Evolutionary conservation across 2,888 invertebrate genomes (phyloP).

Genomic region (Hyles lineata): DNA sequence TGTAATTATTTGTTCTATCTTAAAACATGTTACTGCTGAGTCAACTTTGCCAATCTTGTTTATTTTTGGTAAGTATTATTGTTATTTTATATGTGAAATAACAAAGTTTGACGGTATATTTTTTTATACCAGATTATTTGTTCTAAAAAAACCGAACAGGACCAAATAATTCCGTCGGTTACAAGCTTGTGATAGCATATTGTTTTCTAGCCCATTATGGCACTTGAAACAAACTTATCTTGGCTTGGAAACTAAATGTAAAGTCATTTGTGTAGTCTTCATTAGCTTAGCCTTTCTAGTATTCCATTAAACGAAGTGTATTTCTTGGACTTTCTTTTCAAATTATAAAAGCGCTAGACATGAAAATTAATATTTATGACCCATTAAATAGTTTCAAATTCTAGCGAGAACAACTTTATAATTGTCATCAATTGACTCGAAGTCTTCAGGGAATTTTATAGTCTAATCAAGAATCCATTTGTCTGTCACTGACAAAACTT

Average conservation of each 20-base stretch:
- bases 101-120: no score
- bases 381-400: conserved; percentile 43
- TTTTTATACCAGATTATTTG: no score
- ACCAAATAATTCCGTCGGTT: no score
- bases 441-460: conserved; percentile 46
- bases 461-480: conserved; percentile 41
- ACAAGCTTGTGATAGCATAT: no score
- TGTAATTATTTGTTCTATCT: no score
- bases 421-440: conserved; percentile 54
- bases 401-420: conserved; percentile 42
- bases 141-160: no score
- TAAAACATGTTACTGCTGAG: no score
- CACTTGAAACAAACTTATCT: background rate
- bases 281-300: conserved; percentile 3
- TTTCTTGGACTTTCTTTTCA: background rate
- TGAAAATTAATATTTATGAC: conserved; percentile 13
- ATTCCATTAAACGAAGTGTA: background rate
- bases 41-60: no score
- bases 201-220: no score
- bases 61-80: no score
- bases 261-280: conserved; percentile 3
- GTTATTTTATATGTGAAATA: no score
- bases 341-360: conserved; percentile 2
- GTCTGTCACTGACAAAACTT: conserved; percentile 15
- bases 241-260: background rate